These are phyloP conservation scores for Phoxinus phoxinus DNA, from an alignment of 2,113 vertebrate species.

Conservation along the genomic window DNA sequence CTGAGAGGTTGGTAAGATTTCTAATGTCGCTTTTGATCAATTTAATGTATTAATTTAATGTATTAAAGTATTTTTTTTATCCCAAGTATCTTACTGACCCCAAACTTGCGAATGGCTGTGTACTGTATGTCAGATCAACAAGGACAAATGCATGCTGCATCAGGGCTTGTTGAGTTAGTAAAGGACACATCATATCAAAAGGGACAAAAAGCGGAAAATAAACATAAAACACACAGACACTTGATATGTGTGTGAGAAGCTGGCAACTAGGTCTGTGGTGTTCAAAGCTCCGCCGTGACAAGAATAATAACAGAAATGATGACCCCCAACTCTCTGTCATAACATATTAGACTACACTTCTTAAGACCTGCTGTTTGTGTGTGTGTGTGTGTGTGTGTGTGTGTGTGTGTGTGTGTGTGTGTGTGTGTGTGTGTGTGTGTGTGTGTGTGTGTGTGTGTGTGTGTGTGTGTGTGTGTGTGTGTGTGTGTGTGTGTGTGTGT, in stretches of 20 bases:
- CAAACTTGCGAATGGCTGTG: not conserved
- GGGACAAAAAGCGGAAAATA: conserved; percentile 10
- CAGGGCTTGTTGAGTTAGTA: not conserved
- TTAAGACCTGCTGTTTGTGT: not conserved
- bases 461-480: not conserved
- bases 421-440: not conserved
- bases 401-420: not conserved
- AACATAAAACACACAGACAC: not conserved
- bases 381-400: not conserved
- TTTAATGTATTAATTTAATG: too few species aligned
- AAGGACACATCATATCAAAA: not conserved
- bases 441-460: not conserved
- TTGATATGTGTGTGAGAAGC: not conserved
- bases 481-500: not conserved
- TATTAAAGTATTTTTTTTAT: too few species aligned
- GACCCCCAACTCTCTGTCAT: conserved; percentile 7
- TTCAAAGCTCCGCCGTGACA: conserved; percentile 1
- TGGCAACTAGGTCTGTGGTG: conserved; percentile 17
- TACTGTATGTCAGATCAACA: not conserved
- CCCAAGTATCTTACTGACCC: too few species aligned
- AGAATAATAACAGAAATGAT: conserved; percentile 20
- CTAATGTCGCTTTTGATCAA: not conserved
- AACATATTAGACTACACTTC: not conserved
- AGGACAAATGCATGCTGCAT: not conserved
- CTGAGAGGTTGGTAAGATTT: too few species aligned